Evolutionary conservation across 2,797 vertebrate genomes (phyloP), one percentile per base, ranked within the genome.

Genomic region (Dromococcyx pavoninus): DNA sequence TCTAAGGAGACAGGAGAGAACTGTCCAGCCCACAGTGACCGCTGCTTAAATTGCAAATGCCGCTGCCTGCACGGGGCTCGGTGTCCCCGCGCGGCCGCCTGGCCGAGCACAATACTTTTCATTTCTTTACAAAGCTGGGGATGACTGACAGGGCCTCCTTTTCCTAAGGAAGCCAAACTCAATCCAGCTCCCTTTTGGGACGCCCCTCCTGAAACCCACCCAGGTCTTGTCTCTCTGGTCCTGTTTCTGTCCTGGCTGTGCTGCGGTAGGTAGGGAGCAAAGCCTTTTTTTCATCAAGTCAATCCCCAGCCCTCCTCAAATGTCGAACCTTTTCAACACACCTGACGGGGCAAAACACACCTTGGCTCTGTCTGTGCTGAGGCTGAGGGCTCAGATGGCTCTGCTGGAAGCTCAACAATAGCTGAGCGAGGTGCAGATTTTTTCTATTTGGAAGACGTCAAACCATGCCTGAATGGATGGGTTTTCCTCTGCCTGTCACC

Each of bases 401-500:
- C 83, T 91, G 92, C 93, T 89, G 96, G 97, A 88, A 86, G 96
- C 93, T 90, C 78, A 93, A 91, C 97, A 89, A 94, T 60, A 91
- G 92, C 66, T 33, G 92, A 88, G 91, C 3, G 92, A 96, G 96
- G 76, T 93, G 97, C 96, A 95, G 97, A 61, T 96, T 96, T 79
- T 93, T 95, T 97, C 94, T 93, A 95, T 95, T 95, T 78, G 94
- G 97, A 97, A 97, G 85, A 77, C 48, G 84, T 65, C 84, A 64
- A 96, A 97, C 96, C 97, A 96, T 96, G 98, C 98, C 98, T 97
- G 98, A 96, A 97, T 91, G 6, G 87, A 60, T 61, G 94, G 88
- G 97, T 94, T 97, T 98, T 98, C 98, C 98, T 98, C 98, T 97
- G 97, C 98, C 97, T 95, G 89, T 87, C 97, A 97, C 98, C 97